Conservation (phyloP, 92 coral and sea anemone species). For the Epizoanthus rinbou region DNA sequence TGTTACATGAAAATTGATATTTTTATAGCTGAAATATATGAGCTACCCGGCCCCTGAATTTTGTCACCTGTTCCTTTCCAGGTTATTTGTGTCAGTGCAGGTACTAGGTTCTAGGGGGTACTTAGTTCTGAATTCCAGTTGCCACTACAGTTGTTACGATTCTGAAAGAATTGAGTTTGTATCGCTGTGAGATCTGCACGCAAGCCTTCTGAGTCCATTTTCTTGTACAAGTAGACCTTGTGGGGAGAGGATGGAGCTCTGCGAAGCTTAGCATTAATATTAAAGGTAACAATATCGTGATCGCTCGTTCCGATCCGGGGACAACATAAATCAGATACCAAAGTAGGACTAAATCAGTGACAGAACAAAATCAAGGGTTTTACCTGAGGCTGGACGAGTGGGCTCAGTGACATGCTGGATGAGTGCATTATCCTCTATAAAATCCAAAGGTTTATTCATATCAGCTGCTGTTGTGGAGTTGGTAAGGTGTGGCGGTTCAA, state of each 20-base stretch:
- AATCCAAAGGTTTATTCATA: constrained; percentile 24
- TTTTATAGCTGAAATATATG: too few relatives aligned
- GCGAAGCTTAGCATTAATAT: neutral
- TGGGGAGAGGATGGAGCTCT: constrained; percentile 16
- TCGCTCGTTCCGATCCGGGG: constrained; percentile 34
- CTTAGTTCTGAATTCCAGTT: too few relatives aligned
- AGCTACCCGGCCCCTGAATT: too few relatives aligned
- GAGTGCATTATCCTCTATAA: constrained; percentile 46
- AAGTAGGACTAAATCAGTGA: constrained; percentile 42
- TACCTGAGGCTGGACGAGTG: constrained; percentile 40
- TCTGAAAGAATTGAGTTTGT: neutral
- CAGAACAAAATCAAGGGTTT: constrained; percentile 41
- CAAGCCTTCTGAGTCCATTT: neutral
- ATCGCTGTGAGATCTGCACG: neutral
- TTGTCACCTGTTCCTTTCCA: too few relatives aligned
- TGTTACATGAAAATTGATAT: too few relatives aligned
- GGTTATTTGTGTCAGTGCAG: too few relatives aligned
- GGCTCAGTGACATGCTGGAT: constrained; percentile 44
- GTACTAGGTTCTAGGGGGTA: too few relatives aligned
- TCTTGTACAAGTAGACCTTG: constrained; percentile 17
- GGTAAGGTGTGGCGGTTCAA: constrained; percentile 30
- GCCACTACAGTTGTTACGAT: neutral
- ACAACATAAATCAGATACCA: constrained; percentile 41
- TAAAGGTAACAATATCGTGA: constrained; percentile 9
- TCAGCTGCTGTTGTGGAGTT: constrained; percentile 22